Evolutionary conservation across 1,140 invertebrate genomes (phyloP).

Genomic region (Drosophila burlai): DNA sequence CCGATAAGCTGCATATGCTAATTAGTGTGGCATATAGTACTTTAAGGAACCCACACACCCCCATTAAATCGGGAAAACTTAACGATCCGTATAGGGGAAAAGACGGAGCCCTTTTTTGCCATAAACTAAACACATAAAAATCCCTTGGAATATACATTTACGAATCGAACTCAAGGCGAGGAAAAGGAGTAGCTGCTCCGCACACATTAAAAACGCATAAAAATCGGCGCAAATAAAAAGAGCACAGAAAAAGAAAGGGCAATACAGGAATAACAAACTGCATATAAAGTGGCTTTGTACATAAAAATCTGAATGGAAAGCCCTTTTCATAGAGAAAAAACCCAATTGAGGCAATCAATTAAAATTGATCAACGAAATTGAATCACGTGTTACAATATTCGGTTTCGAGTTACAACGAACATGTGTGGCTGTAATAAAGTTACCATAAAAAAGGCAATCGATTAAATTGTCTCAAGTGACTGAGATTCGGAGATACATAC

Average conservation of each 20-base stretch:
- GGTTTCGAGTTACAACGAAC: slow-evolving; percentile 50
- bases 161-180: slow-evolving; percentile 56
- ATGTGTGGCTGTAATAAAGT: slow-evolving; percentile 45
- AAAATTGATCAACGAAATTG: slow-evolving; percentile 80
- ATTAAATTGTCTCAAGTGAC: slow-evolving; percentile 23
- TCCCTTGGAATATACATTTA: slow-evolving; percentile 69
- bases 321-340: slow-evolving; percentile 34
- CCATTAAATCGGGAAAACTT: slow-evolving; percentile 37
- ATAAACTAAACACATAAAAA: slow-evolving; percentile 74
- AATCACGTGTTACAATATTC: slow-evolving; percentile 78
- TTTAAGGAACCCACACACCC: slow-evolving; percentile 37
- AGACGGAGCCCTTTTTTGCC: slow-evolving; percentile 1
- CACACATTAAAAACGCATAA: slow-evolving; percentile 81
- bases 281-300: slow-evolving; percentile 73
- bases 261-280: slow-evolving; percentile 48
- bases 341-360: slow-evolving; percentile 79
- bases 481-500: neutral
- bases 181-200: slow-evolving; percentile 70
- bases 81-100: slow-evolving; percentile 13
- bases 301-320: slow-evolving; percentile 44
- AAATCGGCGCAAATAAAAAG: slow-evolving; percentile 58
- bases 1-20: slow-evolving; percentile 77
- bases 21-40: slow-evolving; percentile 50
- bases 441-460: slow-evolving; percentile 36
- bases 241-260: slow-evolving; percentile 14